Conservation (phyloP, 2,797 vertebrate species). For the Smutsia temminckii region DNA sequence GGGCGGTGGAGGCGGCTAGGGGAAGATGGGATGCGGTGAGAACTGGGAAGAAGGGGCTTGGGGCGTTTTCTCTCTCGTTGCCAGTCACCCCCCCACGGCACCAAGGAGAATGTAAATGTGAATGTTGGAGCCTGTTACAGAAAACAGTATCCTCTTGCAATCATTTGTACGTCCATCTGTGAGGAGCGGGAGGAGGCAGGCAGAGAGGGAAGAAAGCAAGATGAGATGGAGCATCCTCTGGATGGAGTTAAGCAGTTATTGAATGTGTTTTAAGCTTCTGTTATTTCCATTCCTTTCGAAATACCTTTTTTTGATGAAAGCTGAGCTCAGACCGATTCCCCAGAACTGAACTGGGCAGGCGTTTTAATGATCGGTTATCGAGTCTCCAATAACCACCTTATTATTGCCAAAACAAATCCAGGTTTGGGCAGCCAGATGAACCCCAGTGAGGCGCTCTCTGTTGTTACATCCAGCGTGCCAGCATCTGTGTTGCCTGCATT, state of each 20-base stretch:
- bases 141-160: slow-evolving; percentile 80
- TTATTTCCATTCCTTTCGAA: slow-evolving; percentile 70
- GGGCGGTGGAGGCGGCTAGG: slow-evolving; percentile 45
- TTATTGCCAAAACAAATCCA: slow-evolving; percentile 71
- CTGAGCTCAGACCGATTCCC: slow-evolving; percentile 55
- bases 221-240: slow-evolving; percentile 70
- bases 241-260: slow-evolving; percentile 77
- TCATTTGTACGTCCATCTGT: slow-evolving; percentile 82
- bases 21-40: slow-evolving; percentile 7
- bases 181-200: slow-evolving; percentile 74
- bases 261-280: slow-evolving; percentile 77
- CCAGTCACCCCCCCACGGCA: slow-evolving; percentile 76
- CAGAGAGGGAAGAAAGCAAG: slow-evolving; percentile 56
- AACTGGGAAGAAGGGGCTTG: slow-evolving; percentile 50
- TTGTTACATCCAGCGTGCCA: slow-evolving; percentile 80
- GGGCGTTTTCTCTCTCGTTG: slow-evolving; percentile 73
- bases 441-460: slow-evolving; percentile 76
- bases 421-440: slow-evolving; percentile 77
- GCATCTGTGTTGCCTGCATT: slow-evolving; percentile 85
- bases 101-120: slow-evolving; percentile 79
- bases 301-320: slow-evolving; percentile 52
- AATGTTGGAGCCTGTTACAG: slow-evolving; percentile 75
- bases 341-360: slow-evolving; percentile 58
- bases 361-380: slow-evolving; percentile 78
- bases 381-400: slow-evolving; percentile 79